Conservation (phyloP, 2,113 vertebrate species). For the Lucifuga dentata region DNA sequence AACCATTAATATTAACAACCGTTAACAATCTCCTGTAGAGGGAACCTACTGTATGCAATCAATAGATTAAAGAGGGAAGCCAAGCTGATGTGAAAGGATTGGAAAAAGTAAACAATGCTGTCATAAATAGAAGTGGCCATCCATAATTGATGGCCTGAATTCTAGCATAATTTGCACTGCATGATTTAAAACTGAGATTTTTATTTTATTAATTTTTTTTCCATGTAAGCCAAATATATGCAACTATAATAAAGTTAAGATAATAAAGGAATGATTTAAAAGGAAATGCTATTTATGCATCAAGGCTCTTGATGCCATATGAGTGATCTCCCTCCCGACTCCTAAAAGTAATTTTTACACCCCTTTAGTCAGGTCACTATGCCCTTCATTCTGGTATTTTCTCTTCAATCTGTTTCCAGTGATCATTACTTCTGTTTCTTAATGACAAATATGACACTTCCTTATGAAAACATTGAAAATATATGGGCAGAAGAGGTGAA, state of each 20-base stretch:
- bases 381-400: not conserved
- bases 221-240: not conserved
- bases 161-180: not conserved
- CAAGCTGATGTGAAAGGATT: slow-evolving; percentile 45
- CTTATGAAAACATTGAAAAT: slow-evolving; percentile 23
- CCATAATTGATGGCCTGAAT: slow-evolving; percentile 2
- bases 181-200: too few relatives aligned
- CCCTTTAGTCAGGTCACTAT: slow-evolving; percentile 7
- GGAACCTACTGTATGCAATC: slow-evolving; percentile 56
- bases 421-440: slow-evolving; percentile 15
- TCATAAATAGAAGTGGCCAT: slow-evolving; percentile 21
- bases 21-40: slow-evolving; percentile 29
- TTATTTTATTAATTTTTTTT: too few relatives aligned
- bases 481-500: not conserved
- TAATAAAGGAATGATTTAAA: too few relatives aligned
- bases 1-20: too few relatives aligned
- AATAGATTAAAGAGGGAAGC: slow-evolving; percentile 54
- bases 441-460: slow-evolving; percentile 4
- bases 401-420: not conserved
- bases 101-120: slow-evolving; percentile 39
- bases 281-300: not conserved
- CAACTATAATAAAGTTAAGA: not conserved
- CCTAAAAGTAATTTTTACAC: not conserved
- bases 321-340: not conserved
- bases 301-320: not conserved